Percentiles rank a stretch among this genome's conserved stretches.
These are phyloP conservation scores for Bimastos eiseni DNA, from an alignment of 2,888 invertebrate genomes.

Conservation along the genomic window DNA sequence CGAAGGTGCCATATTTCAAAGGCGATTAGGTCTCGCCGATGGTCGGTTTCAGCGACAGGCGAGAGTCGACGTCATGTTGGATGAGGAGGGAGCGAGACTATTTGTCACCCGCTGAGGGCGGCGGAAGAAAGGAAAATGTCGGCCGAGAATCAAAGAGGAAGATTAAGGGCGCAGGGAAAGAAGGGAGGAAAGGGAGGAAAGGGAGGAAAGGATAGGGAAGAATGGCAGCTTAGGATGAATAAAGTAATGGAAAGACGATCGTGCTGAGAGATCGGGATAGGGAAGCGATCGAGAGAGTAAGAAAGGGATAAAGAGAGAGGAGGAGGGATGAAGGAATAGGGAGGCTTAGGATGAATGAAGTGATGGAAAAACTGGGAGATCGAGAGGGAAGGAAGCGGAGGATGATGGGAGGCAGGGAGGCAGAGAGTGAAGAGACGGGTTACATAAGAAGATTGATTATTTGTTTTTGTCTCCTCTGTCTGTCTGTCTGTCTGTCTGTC, in stretches of 20 bases:
- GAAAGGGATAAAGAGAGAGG: not conserved
- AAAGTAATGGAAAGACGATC: no score
- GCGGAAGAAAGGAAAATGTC: not conserved
- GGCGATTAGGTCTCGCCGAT: not conserved
- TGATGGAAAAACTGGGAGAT: not conserved
- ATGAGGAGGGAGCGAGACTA: not conserved
- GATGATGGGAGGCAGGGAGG: not conserved
- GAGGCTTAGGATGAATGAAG: not conserved
- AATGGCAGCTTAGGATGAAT: no score
- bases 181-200: not conserved
- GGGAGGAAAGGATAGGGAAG: not conserved
- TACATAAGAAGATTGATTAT: no score
- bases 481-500: no score
- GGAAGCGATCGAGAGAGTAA: not conserved
- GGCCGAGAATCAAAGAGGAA: not conserved
- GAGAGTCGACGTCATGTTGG: not conserved
- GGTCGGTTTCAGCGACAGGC: conserved; percentile 3
- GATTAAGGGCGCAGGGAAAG: conserved; percentile 14
- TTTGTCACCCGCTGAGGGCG: not conserved
- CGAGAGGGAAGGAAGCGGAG: not conserved
- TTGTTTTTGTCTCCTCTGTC: no score
- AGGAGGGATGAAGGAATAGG: not conserved
- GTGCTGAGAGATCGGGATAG: no score
- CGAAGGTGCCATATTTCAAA: not conserved
- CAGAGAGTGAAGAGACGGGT: no score